Base-by-base conservation (phyloP, 2,797 vertebrate genomes). In the Pangasius sanitwongsei region DNA sequence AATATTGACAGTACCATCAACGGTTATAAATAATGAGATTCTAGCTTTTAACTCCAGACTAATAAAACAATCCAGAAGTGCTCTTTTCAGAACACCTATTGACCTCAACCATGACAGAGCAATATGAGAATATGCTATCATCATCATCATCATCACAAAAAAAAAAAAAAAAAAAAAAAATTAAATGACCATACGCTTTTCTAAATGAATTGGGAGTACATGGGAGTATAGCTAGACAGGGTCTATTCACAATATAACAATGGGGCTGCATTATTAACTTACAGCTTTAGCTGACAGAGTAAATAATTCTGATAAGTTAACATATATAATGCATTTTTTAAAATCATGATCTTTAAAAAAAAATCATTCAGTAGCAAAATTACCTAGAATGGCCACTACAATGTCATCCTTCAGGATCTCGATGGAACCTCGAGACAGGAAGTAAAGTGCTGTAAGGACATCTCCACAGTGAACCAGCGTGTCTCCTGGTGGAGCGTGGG, bases 341-440 rank as follows among this genome's bases (percentile, higher is more conserved):
- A 63, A 83, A 44, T 41, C 57, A 44, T 7, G 57, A 63, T 83
- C 23, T 48, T 48, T 48, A 48, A 28, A 50, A 81, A 65, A 44
- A 48, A 55, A 78, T 16, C 0, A 44, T 63, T 63, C 7, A 65
- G 41, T 23, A 23, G 61, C 37, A 44, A 63, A 65, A 31, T 65
- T 96, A 99, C 99, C 99, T 50, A 99, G 94, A 93, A 99, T 99
- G 82, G 99, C 99, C 72, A 99, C 99, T 91, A 99, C 99, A 90
- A 98, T 97, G 94, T 99, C 98, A 86, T 99, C 98, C 93, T 97
- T 99, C 81, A 99, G 97, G 92, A 99, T 99, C 96, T 99, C 99
- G 70, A 99, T 99, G 75, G 99, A 99, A 34, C 99, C 99, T 67
- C 98, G 97, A 74, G 98, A 99, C 88, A 99, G 94, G 93, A 99